Evolutionary conservation across 2,888 invertebrate genomes (phyloP), one percentile per base, ranked within the genome.

Genomic region (Prenolepis imparis): DNA sequence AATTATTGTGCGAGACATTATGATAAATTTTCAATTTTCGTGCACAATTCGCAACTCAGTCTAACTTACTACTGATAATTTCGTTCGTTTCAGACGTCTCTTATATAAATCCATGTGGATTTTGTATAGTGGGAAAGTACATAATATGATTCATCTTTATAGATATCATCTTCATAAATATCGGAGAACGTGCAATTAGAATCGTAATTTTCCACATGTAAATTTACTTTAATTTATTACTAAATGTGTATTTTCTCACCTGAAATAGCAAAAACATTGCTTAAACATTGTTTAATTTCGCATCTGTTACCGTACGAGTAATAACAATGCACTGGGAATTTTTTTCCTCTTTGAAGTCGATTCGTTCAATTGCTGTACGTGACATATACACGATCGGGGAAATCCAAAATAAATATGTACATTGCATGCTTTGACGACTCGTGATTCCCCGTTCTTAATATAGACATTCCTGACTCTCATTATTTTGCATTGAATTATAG

Each of bases 1-100:
- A 41, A 84, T n/a, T 15, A 52, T 11, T 21, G 63, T 36, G 24
- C 55, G 63, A 1, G 9, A 36, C 88, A 86, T 88, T 11, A 32
- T 41, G 4, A n/a, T 8, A 18, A 28, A 41, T 48, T 63, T 74
- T 48, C 3, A 4, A 48, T 32, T 2, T 57, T 3, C 15, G 4
- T 18, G 18, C 24, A 59, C 28, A 11, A 41, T 36, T 57, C 21
- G 32, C 32, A 12, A 2, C 3, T 67, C 15, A 5, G 24, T 32
- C 0, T 44, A 74, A n/a, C 36, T 41, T 1, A 24, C 21, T 52
- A 61, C 36, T 61, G 44, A 15, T 15, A n/a, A 0, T 9, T 12
- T 59, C n/a, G 41, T 24, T 18, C 11, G 5, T 61, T 61, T 28
- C 32, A n/a, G 9, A n/a, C 1, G 28, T 28, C 8, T 39, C 15